Percentiles rank a stretch among this genome's conserved stretches.
Conservation (phyloP, 2,888 invertebrate species). For the Tillus elongatus region DNA sequence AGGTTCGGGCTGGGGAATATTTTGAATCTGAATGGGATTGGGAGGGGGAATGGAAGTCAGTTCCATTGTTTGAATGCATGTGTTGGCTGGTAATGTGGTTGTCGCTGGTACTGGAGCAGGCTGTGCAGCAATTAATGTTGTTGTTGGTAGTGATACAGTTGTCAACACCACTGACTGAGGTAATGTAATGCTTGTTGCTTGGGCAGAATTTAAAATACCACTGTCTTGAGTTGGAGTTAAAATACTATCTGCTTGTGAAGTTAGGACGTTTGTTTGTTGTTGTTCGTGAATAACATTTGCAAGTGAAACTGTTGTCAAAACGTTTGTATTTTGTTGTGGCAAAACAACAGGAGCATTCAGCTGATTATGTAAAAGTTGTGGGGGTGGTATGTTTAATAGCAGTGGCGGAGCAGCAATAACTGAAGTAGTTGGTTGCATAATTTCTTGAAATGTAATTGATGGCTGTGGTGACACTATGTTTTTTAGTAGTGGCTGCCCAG, state of each 20-base stretch:
- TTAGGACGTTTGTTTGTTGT: background rate
- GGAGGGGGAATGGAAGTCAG: conserved; percentile 40
- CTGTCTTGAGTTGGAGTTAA: background rate
- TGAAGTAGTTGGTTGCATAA: conserved; percentile 10
- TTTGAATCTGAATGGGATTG: conserved; percentile 41
- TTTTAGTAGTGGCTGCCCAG: conserved; percentile 34
- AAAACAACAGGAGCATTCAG: conserved; percentile 14
- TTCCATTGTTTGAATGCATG: conserved; percentile 34
- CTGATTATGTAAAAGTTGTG: conserved; percentile 32
- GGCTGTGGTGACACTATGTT: conserved; percentile 23
- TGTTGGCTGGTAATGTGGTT: background rate
- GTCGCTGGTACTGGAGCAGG: conserved; percentile 2
- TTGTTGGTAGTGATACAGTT: conserved; percentile 34
- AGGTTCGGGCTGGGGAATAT: conserved; percentile 47
- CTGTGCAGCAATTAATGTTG: conserved; percentile 16
- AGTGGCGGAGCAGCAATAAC: conserved; percentile 37
- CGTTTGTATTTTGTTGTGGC: no score
- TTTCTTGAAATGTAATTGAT: conserved; percentile 16
- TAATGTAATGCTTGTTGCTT: conserved; percentile 14
- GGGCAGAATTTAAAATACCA: conserved; percentile 16
- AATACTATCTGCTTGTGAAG: no score
- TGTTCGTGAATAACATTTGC: no score
- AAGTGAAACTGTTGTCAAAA: no score
- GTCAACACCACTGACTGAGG: conserved; percentile 30
- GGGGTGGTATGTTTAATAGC: conserved; percentile 37